Conservation (phyloP, 2,797 vertebrate genomes). For the Clarias fuscus region DNA sequence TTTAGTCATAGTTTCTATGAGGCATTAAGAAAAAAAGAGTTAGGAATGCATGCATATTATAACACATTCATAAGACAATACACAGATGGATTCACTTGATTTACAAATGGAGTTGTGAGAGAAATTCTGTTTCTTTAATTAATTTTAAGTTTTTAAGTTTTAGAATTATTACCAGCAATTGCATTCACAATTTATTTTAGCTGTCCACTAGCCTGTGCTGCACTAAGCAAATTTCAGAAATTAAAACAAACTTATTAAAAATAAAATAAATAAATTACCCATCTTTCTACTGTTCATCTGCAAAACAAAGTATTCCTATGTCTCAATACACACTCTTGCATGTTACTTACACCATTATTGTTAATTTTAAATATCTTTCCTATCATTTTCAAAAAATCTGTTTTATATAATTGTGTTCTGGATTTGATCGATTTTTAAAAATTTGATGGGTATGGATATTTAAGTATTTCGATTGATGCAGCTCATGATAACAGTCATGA, state of each 20-base stretch:
- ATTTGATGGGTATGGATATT: neutral
- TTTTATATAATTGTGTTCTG: neutral
- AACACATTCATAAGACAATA: neutral
- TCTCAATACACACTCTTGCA: neutral
- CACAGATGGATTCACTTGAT: neutral
- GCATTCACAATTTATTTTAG: neutral
- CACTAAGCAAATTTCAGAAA: neutral
- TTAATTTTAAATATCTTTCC: neutral
- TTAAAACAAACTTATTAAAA: neutral
- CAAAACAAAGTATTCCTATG: neutral
- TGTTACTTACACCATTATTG: too few relatives aligned
- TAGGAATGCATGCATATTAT: too few relatives aligned
- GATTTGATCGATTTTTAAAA: neutral
- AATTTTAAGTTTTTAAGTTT: neutral
- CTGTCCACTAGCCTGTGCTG: neutral
- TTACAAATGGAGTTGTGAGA: neutral
- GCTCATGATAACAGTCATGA: neutral
- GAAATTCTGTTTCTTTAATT: neutral
- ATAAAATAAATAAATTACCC: neutral
- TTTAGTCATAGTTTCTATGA: neutral
- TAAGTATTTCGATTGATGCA: neutral
- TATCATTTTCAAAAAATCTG: neutral
- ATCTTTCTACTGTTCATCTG: neutral
- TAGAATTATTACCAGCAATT: neutral
- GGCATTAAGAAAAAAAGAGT: too few relatives aligned